Evolutionary conservation across 37 sponge, comb jelly and placozoan species (phyloP).

Genomic region (Dysidea cf. avara): DNA sequence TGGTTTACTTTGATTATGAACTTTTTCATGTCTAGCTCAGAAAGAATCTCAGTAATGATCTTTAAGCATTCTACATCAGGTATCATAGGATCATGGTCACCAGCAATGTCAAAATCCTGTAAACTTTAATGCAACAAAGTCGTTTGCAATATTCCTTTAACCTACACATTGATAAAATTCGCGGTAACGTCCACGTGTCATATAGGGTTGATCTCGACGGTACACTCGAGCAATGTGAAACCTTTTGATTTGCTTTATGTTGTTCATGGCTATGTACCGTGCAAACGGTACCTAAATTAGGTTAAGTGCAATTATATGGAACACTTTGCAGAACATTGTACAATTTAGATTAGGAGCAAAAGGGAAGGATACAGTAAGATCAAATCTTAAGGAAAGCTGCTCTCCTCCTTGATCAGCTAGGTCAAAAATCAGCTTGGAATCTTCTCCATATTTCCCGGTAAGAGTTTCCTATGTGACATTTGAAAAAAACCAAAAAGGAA

Average conservation of each 20-base stretch:
- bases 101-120: constrained; percentile 78
- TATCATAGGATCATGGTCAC: constrained; percentile 69
- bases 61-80: constrained; percentile 70
- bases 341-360: too few species aligned
- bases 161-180: constrained; percentile 74
- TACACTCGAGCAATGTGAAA: constrained; percentile 79
- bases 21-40: constrained; percentile 35
- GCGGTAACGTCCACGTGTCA: constrained; percentile 68
- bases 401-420: constrained; percentile 83
- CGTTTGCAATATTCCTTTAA: background rate
- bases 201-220: constrained; percentile 68
- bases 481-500: background rate
- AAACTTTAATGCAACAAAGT: background rate
- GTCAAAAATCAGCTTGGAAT: constrained; percentile 82
- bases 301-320: background rate
- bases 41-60: constrained; percentile 64
- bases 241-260: constrained; percentile 64
- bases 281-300: constrained; percentile 14
- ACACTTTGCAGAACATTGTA: background rate
- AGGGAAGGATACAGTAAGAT: constrained; percentile 57
- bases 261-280: constrained; percentile 67
- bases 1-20: constrained; percentile 58
- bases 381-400: constrained; percentile 70
- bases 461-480: background rate
- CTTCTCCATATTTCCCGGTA: constrained; percentile 79